Base-by-base conservation (phyloP, 2,113 vertebrate species). In the Takifugu bimaculatus region DNA sequence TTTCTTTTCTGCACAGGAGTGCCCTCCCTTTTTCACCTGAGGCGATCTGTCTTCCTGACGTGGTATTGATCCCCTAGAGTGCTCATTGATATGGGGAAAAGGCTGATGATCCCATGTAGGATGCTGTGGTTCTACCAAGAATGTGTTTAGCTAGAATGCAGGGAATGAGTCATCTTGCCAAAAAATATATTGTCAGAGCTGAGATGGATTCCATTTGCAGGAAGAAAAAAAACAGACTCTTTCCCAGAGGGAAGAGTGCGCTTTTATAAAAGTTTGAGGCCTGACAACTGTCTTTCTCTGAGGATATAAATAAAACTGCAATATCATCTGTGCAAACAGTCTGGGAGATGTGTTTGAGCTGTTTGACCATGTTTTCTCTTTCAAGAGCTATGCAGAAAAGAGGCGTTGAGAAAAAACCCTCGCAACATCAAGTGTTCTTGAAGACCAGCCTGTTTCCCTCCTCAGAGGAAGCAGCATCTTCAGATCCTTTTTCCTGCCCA, bases 31-130 rank as follows among this genome's bases (percentile, higher is more conserved):
- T 53, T 48, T 62, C 44, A 81, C 68, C 68, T 5, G 27, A 79
- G 81, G 80, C 68, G 20, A 88, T 89, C 87, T 59, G 81, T 89
- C 88, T 90, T 83, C 72, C 83, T 88, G 88, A 86, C 83, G 72
- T 74, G 56, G 75, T 78, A 89, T 89, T 88, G 87, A 90, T 89
- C 79, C 70, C 66, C 63, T 71, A 59, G 66, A 71, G 44, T 27
- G 45, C 77, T 87, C 78, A 88, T 89, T 86, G 84, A 89, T 85
- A 89, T 88, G 82, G 10, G 75, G 73, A 71, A 82, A 78, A 78
- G 73, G 65, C 70, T 52, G 68, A 20, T 47, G 57, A 61, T 74
- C 39, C 35, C 25, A n/a, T 49, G 76, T 67, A 25, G 66, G 64
- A 70, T 50, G 63, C 61, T 47, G 62, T 66, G 62, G 77, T 85